Base-by-base conservation (phyloP, 2,113 vertebrate genomes). In the Oreotrochilus melanogaster region DNA sequence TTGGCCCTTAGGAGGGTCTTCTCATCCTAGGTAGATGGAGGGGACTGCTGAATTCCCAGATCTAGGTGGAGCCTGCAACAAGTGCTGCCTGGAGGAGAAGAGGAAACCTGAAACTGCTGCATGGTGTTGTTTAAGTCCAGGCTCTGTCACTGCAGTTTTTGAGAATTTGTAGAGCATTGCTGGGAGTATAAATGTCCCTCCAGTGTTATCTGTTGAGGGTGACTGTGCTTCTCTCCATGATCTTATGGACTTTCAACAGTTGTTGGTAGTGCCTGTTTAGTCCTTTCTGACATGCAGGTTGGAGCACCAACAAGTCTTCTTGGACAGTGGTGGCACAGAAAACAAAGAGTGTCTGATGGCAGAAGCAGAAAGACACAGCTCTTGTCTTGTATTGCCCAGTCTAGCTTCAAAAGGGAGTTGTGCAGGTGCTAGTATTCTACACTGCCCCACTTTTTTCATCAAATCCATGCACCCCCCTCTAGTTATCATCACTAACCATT, bases 261-360 rank as follows among this genome's bases (percentile, higher is more conserved):
- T 53, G 64, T 72, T 1, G 3, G n/a, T 47, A 33, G 25, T 14
- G 19, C 43, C 47, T 78, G 23, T 43, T 69, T 18, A 47, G n/a
- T 51, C 31, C 27, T 45, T 35, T 67, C 75, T 51, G 53, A 67
- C 60, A 8, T 64, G 42, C 0, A 2, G n/a, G 6, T 31, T 62
- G 19, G 15, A 53, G 24, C 39, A 72, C 22, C 3, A 1, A 28
- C 0, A 0, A 18, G 15, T 58, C 71, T 2, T 1, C 28, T 51
- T 76, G 30, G 15, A 31, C 1, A 0, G 28, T 30, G n/a, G 54
- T 43, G 43, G 27, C n/a, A 25, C 1, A 1, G 48, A 67, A 72
- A 72, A n/a, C 61, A 57, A 48, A 30, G 10, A 30, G 22, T 57
- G 47, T 66, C 78, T 85, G 53, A 80, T 71, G 2, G 5, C 42